Evolutionary conservation across 2,888 invertebrate species (phyloP), one percentile per base, ranked within the genome.

Genomic region (Hermaeophaga mercurialis): DNA sequence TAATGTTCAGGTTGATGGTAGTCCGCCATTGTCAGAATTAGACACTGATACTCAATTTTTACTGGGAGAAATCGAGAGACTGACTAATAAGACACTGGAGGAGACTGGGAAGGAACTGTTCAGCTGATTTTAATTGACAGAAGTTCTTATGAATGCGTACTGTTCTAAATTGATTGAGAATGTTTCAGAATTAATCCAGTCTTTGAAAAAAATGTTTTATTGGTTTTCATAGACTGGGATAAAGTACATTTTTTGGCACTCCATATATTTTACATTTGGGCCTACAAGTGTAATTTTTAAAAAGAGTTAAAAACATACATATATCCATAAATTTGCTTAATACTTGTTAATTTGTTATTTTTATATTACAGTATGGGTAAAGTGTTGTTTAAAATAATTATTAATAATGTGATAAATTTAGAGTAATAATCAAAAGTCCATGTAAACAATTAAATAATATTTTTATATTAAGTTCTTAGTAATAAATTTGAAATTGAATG

Each of bases 31-130:
- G 73, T 74, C 76, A 0, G 82, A 82, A 65, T 73, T 85, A 31
- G 87, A 87, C 66, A 78, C 82, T 18, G 87, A 87, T 70, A 87
- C 87, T 5, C 83, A 86, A 63, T 82, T 83, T 68, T 74, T 87
- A 54, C 74, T 87, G 56, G 82, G 82, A 67, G 86, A 87, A 77
- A 87, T 87, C 61, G 87, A 87, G 73, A 79, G 83, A 68, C 78
- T 87, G 50, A 87, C 86, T 19, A 81, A 83, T 66, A 82, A 83
- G 72, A 86, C 86, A 19, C 77, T 87, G 47, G 80, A 82, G 65
- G 87, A 87, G 74, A 87, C 87, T 2, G 86, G 86, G 11, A 81
- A 68, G 47, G 75, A 73, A 47, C 59, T 76, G 62, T 69, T 67
- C 58, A 75, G 76, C 70, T 76, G 76, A 75, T 73, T 67, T 46